phyloP scores from a whole-genome alignment of 1,140 invertebrate genomes.

The Aphaenogaster rudis region DNA sequence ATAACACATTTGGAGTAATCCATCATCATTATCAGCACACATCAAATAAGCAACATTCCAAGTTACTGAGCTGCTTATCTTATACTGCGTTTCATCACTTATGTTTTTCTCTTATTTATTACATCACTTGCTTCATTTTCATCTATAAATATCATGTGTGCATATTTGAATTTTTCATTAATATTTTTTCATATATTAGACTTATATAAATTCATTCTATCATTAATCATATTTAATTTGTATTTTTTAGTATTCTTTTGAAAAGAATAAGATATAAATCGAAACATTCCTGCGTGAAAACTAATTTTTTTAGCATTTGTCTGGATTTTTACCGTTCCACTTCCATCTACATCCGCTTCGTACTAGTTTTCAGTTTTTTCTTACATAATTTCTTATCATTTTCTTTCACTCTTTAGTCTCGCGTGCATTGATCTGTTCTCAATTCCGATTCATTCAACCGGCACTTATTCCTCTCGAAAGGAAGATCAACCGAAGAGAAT shows the following conservation, averaged over 20 bases:
- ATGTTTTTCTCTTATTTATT: not conserved
- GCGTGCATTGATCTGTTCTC: not conserved
- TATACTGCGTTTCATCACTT: not conserved
- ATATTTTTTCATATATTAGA: not conserved
- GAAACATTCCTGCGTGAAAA: not conserved
- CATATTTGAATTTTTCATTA: not conserved
- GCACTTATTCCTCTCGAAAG: not conserved
- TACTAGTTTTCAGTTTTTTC: not conserved
- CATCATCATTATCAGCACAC: not conserved
- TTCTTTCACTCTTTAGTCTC: not conserved
- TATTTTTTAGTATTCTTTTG: not conserved
- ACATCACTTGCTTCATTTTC: not conserved
- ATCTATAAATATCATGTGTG: not conserved
- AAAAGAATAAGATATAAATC: not conserved
- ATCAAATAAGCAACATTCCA: not conserved
- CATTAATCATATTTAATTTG: not conserved
- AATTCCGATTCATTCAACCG: conserved; percentile 1
- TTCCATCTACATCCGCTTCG: not conserved
- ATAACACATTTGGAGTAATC: not conserved
- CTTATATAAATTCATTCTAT: not conserved
- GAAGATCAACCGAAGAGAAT: not conserved
- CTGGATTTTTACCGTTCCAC: not conserved
- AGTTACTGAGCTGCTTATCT: not conserved
- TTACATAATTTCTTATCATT: not conserved
- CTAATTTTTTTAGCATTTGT: not conserved